Percentiles rank a stretch among this genome's conserved stretches.
Conservation (phyloP, 2,113 vertebrate species). For the Cyprichromis sp. region DNA sequence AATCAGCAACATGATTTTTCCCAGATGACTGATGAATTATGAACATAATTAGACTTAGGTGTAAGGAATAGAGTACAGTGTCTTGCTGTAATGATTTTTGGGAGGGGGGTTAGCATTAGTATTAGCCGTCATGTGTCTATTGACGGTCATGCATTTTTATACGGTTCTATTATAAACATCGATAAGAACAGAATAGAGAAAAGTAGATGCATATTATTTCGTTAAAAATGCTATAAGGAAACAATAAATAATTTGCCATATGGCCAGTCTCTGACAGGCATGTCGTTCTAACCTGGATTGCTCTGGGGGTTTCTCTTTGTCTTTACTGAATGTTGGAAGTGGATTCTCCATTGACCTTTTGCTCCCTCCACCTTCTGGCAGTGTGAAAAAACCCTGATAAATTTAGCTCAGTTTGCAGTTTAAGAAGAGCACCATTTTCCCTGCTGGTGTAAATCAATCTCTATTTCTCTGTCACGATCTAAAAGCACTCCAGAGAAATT, state of each 20-base stretch:
- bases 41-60: not conserved
- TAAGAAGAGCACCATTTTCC: not conserved
- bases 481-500: not conserved
- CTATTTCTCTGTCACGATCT: not conserved
- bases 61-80: not conserved
- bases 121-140: not conserved
- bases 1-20: not conserved
- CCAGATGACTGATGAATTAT: not conserved
- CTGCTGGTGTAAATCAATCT: not conserved
- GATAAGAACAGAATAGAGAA: not conserved
- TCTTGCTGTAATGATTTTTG: not conserved
- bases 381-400: not conserved
- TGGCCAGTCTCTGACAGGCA: not conserved
- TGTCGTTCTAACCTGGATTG: not conserved
- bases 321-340: not conserved
- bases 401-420: not conserved
- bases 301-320: not conserved
- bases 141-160: not conserved
- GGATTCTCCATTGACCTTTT: not conserved
- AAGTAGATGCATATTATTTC: accelerated
- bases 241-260: not conserved
- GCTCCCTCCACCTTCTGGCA: not conserved
- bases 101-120: accelerated
- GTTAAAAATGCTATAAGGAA: not conserved
- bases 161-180: not conserved